Percentiles rank a stretch among this genome's conserved stretches.
Evolutionary conservation across 2,113 vertebrate species (phyloP).

Genomic region (Callopanchax toddi): DNA sequence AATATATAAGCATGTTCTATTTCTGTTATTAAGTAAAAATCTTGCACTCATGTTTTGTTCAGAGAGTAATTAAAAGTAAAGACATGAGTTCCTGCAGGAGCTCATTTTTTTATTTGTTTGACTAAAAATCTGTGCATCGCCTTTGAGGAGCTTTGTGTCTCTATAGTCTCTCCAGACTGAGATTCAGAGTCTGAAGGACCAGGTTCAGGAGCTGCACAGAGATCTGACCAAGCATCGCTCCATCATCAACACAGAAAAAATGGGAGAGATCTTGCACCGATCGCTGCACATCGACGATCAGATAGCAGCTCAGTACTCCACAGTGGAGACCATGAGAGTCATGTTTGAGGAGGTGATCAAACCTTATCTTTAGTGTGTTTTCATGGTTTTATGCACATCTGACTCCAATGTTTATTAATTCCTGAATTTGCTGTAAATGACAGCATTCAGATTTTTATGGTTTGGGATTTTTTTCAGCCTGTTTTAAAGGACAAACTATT

Average conservation of each 20-base stretch:
- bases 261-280: constrained; percentile 87
- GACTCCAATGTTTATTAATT: too few species aligned
- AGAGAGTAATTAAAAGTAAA: neutral
- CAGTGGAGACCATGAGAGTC: constrained; percentile 85
- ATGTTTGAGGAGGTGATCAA: constrained; percentile 87
- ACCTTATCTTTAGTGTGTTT: constrained; percentile 20
- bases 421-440: too few species aligned
- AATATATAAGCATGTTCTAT: too few species aligned
- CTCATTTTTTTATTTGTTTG: too few species aligned
- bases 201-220: constrained; percentile 92
- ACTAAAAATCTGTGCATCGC: constrained; percentile 19
- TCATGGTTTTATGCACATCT: neutral
- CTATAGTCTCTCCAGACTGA: constrained; percentile 85
- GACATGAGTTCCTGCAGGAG: constrained; percentile 10
- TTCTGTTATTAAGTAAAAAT: too few species aligned
- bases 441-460: too few species aligned
- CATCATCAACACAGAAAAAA: constrained; percentile 88
- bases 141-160: neutral
- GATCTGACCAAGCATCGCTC: constrained; percentile 96
- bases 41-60: neutral
- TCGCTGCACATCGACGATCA: constrained; percentile 87
- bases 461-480: too few species aligned
- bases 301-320: constrained; percentile 83
- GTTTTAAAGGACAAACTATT: too few species aligned
- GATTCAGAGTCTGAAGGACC: constrained; percentile 90